Conservation (phyloP, 2,888 invertebrate species). For the Cerastis rubricosa region DNA sequence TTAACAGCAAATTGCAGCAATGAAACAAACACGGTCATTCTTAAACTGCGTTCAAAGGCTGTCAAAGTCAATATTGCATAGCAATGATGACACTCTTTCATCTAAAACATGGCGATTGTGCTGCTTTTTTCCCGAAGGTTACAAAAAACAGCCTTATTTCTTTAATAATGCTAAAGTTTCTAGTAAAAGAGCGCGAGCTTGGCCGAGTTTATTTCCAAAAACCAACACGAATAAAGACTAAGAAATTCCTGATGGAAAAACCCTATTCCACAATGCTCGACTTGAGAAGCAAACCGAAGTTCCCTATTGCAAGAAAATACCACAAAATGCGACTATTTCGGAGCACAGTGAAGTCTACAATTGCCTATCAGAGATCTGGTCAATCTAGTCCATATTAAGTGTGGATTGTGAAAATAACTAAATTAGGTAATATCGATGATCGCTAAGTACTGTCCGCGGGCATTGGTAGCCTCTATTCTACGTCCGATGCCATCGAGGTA, state of each 20-base stretch:
- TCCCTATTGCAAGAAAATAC: background rate
- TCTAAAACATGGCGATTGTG: background rate
- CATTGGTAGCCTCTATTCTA: conserved; percentile 46
- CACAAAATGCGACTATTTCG: background rate
- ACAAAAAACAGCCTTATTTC: background rate
- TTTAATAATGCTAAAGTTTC: background rate
- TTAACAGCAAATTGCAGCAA: background rate
- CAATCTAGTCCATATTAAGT: conserved; percentile 50
- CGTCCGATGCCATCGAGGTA: conserved; percentile 49
- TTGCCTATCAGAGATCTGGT: conserved; percentile 35
- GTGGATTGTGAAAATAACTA: conserved; percentile 69
- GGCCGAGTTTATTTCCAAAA: background rate
- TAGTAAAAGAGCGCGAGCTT: background rate
- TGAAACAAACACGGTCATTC: background rate
- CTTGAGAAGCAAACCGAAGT: background rate
- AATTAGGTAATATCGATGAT: conserved; percentile 73
- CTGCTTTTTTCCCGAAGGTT: too few species aligned
- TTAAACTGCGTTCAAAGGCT: background rate
- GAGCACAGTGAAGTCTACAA: conserved; percentile 26
- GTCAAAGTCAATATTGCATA: background rate
- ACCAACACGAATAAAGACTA: background rate
- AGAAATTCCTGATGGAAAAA: background rate
- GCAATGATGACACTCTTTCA: background rate
- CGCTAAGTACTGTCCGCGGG: conserved; percentile 67
- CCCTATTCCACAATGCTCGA: too few species aligned